Conservation (phyloP, 2,888 invertebrate species). For the Raillietiella orientalis region DNA sequence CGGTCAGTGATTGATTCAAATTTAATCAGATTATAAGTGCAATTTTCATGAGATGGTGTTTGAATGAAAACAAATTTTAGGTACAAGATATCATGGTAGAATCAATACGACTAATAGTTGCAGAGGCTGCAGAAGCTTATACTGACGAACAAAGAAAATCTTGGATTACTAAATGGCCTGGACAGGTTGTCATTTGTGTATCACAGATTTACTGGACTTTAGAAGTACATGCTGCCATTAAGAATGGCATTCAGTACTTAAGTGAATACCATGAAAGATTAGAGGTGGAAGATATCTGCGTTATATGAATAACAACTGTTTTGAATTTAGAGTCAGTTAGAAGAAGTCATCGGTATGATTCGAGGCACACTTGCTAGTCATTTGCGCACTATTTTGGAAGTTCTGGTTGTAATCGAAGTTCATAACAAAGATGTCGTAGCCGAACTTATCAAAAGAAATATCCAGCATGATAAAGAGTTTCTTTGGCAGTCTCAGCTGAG, state of each 20-base stretch:
- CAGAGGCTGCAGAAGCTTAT: conserved; percentile 27
- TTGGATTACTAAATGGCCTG: conserved; percentile 78
- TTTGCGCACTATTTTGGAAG: conserved; percentile 60
- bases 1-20: no score
- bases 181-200: conserved; percentile 48
- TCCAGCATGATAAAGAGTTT: conserved; percentile 42
- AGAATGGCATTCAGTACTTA: conserved; percentile 21
- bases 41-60: no score
- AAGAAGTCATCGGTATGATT: conserved; percentile 36
- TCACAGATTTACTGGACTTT: conserved; percentile 52
- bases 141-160: conserved; percentile 21
- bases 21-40: no score
- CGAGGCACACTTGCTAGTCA: conserved; percentile 52
- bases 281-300: conserved; percentile 10
- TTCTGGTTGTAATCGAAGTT: conserved; percentile 66
- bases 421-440: conserved; percentile 62
- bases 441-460: conserved; percentile 26
- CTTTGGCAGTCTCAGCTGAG: conserved; percentile 65
- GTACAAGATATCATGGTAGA: conserved; percentile 48
- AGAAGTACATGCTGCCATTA: conserved; percentile 36
- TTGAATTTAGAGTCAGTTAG: conserved; percentile 21
- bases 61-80: no score
- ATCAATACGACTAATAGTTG: conserved; percentile 28
- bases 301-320: background rate
- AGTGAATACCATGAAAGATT: conserved; percentile 21